Percentiles rank a stretch among this genome's conserved stretches.
Evolutionary conservation across 2,797 vertebrate genomes (phyloP).

Genomic region (Lepilemur septentrionalis): DNA sequence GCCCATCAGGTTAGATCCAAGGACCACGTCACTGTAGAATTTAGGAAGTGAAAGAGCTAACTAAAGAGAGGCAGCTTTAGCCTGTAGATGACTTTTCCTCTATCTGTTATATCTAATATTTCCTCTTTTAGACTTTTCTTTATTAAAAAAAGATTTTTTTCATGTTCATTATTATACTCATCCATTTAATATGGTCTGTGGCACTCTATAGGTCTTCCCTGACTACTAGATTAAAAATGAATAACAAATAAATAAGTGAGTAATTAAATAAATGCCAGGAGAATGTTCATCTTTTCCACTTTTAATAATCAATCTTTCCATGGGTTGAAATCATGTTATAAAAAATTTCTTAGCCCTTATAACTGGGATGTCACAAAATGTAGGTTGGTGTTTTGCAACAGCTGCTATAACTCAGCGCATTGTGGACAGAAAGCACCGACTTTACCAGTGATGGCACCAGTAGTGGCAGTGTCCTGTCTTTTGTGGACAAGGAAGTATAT

Average conservation of each 20-base stretch:
- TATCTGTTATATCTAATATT: background rate
- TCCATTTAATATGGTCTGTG: background rate
- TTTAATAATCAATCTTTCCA: background rate
- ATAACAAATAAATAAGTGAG: background rate
- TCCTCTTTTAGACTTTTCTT: background rate
- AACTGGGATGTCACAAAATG: background rate
- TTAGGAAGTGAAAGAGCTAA: background rate
- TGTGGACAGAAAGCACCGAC: rapidly evolving
- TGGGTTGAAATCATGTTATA: background rate
- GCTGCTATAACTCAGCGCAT: no score
- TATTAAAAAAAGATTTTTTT: background rate
- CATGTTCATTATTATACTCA: background rate
- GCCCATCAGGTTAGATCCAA: background rate
- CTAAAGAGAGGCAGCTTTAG: background rate
- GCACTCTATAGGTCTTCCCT: background rate
- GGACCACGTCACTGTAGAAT: background rate
- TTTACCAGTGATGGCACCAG: background rate
- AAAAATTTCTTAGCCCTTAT: background rate
- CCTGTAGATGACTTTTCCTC: background rate
- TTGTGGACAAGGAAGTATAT: background rate
- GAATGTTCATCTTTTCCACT: background rate
- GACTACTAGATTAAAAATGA: background rate
- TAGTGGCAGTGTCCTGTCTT: rapidly evolving
- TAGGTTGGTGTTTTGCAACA: rapidly evolving
- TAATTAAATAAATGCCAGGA: background rate